These are phyloP conservation scores for Adelges cooleyi DNA, from an alignment of 1,140 invertebrate genomes.

Conservation along the genomic window DNA sequence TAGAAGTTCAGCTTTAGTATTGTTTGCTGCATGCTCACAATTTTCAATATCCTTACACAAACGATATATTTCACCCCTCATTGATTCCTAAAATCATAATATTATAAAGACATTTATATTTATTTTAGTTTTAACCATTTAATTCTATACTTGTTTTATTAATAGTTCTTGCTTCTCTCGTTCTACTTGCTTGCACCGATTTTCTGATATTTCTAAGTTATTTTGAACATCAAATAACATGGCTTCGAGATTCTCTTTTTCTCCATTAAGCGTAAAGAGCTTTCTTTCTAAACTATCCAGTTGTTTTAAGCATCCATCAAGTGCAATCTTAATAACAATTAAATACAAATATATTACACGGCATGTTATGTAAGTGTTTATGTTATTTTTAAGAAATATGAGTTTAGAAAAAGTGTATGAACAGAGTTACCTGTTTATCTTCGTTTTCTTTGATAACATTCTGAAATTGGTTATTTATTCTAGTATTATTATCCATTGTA, in stretches of 20 bases:
- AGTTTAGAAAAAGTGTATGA: constrained; percentile 3
- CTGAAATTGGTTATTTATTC: constrained; percentile 62
- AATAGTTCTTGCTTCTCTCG: constrained; percentile 62
- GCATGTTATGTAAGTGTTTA: background rate
- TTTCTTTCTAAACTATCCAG: constrained; percentile 62
- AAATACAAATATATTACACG: background rate
- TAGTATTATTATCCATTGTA: constrained; percentile 59
- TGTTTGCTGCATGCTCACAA: constrained; percentile 57
- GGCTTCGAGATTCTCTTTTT: constrained; percentile 66
- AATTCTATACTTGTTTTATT: constrained; percentile 46
- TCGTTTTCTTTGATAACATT: constrained; percentile 70
- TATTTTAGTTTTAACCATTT: background rate
- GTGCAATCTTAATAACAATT: constrained; percentile 44
- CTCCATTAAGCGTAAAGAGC: constrained; percentile 56
- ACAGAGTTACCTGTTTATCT: constrained; percentile 65
- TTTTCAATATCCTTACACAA: constrained; percentile 62
- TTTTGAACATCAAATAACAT: constrained; percentile 69
- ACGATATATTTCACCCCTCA: constrained; percentile 53
- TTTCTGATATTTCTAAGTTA: constrained; percentile 59
- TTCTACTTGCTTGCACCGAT: constrained; percentile 56
- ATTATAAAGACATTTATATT: background rate
- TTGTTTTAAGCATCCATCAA: constrained; percentile 67
- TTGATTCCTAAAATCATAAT: constrained; percentile 42
- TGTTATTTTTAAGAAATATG: background rate
- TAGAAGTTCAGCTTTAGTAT: constrained; percentile 55